phyloP scores from a whole-genome alignment of 1,140 invertebrate species.

The Drosophila pectinifera region DNA sequence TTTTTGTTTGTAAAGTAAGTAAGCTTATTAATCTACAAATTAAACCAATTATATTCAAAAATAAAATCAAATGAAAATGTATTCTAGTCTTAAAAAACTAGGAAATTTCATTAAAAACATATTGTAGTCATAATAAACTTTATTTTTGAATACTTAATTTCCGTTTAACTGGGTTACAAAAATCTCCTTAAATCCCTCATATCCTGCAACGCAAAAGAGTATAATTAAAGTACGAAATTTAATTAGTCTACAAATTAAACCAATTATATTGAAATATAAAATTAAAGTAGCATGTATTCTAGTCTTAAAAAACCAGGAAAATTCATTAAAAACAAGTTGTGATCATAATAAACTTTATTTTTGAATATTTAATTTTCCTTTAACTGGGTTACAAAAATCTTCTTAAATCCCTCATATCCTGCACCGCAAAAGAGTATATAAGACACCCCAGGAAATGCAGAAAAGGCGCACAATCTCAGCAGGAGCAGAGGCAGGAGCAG shows the following conservation, averaged over 20 bases:
- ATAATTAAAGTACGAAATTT: no score
- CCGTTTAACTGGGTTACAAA: not conserved
- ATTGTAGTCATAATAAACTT: not conserved
- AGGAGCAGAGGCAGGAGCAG: conserved; percentile 35
- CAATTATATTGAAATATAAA: not conserved
- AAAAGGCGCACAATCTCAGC: conserved; percentile 34
- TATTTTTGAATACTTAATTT: not conserved
- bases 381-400: not conserved
- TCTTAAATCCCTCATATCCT: no score
- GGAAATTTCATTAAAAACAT: not conserved
- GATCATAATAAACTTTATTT: not conserved
- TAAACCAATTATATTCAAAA: not conserved
- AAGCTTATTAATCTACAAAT: no score
- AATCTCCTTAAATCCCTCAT: no score
- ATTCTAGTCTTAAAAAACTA: not conserved
- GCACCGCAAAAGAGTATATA: not conserved
- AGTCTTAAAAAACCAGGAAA: not conserved
- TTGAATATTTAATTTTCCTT: not conserved
- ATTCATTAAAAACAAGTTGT: not conserved
- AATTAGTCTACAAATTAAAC: not conserved
- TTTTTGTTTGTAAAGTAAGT: not conserved
- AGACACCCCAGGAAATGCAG: conserved; percentile 11
- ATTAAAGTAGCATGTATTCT: not conserved
- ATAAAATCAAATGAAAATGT: not conserved
- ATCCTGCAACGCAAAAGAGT: not conserved